Percentiles rank a stretch among this genome's conserved stretches.
Evolutionary conservation across 2,113 vertebrate species (phyloP).

Genomic region (Syngnathoides biaculeatus): DNA sequence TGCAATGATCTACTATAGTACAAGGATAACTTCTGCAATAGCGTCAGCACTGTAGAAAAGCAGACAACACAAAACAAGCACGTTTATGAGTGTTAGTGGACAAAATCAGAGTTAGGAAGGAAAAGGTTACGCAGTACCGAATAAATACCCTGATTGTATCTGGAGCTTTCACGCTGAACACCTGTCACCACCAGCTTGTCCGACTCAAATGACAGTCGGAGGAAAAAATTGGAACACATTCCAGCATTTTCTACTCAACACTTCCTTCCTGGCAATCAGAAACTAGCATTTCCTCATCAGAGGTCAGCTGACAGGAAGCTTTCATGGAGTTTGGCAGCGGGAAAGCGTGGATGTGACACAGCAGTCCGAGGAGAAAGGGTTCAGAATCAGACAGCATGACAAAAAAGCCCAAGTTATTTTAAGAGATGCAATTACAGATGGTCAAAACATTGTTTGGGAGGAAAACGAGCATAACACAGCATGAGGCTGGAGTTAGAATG

Average conservation of each 20-base stretch:
- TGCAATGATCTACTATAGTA: neutral
- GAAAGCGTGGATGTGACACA: conserved; percentile 22
- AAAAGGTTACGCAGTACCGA: neutral
- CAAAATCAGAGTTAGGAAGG: neutral
- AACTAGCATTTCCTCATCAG: conserved; percentile 40
- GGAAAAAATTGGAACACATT: conserved; percentile 50
- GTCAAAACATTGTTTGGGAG: neutral
- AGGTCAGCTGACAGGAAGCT: conserved; percentile 41
- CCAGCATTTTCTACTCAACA: conserved; percentile 39
- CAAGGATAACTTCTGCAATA: neutral
- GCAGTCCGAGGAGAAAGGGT: neutral
- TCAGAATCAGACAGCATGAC: neutral
- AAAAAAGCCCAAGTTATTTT: conserved; percentile 1
- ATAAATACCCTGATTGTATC: neutral
- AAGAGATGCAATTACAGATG: neutral
- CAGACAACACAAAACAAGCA: neutral
- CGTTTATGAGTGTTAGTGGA: neutral
- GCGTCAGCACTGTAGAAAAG: neutral
- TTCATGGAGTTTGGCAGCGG: conserved; percentile 23
- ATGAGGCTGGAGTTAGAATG: neutral
- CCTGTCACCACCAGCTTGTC: conserved; percentile 34
- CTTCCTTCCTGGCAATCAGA: conserved; percentile 49
- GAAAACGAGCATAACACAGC: conserved; percentile 2
- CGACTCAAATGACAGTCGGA: conserved; percentile 32
- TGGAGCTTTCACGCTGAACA: conserved; percentile 23